Conservation (phyloP, 2,888 invertebrate species). For the Rotaria sp. region DNA sequence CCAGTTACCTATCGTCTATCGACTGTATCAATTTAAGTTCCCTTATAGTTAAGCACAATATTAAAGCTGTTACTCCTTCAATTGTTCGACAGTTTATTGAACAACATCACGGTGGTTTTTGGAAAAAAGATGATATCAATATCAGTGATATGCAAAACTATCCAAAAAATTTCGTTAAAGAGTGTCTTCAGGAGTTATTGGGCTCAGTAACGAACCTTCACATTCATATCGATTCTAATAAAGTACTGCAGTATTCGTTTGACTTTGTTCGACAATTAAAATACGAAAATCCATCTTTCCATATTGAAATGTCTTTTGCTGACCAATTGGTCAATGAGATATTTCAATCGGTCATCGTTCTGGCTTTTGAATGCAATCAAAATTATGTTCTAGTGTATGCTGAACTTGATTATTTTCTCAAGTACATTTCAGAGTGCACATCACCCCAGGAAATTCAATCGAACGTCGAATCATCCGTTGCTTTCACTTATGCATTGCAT, state of each 20-base stretch:
- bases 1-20: neutral
- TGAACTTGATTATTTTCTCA: neutral
- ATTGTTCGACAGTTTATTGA: neutral
- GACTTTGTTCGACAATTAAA: neutral
- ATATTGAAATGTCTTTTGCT: neutral
- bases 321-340: neutral
- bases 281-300: neutral
- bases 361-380: neutral
- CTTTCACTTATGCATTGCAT: neutral
- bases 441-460: neutral
- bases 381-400: neutral
- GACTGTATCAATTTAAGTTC: neutral
- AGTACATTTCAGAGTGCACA: neutral
- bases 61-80: neutral
- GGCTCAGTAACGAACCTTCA: neutral
- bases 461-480: neutral
- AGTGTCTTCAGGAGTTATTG: neutral
- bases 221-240: neutral
- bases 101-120: neutral
- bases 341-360: neutral
- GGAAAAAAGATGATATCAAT: neutral
- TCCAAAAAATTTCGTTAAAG: neutral
- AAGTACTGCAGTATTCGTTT: neutral
- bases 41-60: neutral
- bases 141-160: neutral